phyloP scores from a whole-genome alignment of 2,797 vertebrate genomes.

The Lagocephalus sceleratus region DNA sequence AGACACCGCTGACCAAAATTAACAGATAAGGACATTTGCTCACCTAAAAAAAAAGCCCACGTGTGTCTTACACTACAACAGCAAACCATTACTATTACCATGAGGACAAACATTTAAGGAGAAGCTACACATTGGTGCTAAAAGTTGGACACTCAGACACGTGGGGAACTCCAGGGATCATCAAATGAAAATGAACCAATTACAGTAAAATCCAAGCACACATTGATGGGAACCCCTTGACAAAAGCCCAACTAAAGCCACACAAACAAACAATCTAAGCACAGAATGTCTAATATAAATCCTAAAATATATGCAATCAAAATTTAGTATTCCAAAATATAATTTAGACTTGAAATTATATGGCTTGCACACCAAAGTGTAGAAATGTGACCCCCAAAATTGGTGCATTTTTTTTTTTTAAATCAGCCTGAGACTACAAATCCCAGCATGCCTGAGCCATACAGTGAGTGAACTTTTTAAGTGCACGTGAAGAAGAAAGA shows the following conservation, averaged over 20 bases:
- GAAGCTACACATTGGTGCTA: constrained; percentile 25
- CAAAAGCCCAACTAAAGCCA: constrained; percentile 21
- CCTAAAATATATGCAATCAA: not conserved
- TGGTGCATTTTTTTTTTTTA: constrained; percentile 36
- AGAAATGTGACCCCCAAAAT: constrained; percentile 30
- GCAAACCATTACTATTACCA: constrained; percentile 2
- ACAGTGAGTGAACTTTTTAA: constrained; percentile 59
- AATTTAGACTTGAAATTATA: not conserved
- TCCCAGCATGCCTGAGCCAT: constrained; percentile 61
- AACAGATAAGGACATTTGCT: constrained; percentile 4
- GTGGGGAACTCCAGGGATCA: constrained; percentile 14
- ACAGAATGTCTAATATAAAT: not conserved
- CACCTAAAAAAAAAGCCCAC: constrained; percentile 14
- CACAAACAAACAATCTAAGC: constrained; percentile 15
- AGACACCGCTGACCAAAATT: not conserved
- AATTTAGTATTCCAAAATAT: not conserved
- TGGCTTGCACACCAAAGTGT: constrained; percentile 4
- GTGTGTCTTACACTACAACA: not conserved
- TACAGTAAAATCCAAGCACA: constrained; percentile 4
- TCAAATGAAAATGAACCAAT: constrained; percentile 9
- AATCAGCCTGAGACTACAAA: constrained; percentile 38
- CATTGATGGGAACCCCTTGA: constrained; percentile 13
- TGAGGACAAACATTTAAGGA: constrained; percentile 19
- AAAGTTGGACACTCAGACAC: constrained; percentile 10
- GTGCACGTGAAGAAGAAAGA: constrained; percentile 32